Evolutionary conservation across 2,113 vertebrate species (phyloP), one percentile per base, ranked within the genome.

Genomic region (Ameiurus melas): DNA sequence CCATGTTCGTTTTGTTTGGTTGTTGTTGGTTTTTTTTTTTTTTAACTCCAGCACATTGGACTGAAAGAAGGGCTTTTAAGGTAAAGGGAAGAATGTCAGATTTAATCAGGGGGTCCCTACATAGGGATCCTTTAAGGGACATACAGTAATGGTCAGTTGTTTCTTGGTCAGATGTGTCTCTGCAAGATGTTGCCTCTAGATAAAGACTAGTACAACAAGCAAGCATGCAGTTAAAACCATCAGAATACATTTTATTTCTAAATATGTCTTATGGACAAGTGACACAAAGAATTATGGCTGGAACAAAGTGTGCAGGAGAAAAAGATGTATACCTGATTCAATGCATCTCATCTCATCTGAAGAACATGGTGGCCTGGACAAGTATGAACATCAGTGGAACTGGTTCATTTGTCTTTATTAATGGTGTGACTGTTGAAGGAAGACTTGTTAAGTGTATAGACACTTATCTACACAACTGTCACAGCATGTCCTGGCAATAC

Each of bases 1-100:
- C 36, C 80, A 83, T 85, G 33, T 71, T 71, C 25, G 13, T 43
- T 17, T 9, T 27, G 58, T 64, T 66, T 47, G 33, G 9, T 73
- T 73, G 19, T 36, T 36, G 39, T 70, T 73, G 33, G 20, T 1
- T 20, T 2, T 57, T 64, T 66, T 66, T 3, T 51, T 51, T 66
- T 66, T 3, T 51, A n/a, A 36, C 43, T 78, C 30, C 57, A 81
- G n/a, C 19, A 83, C 30, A 62, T 5, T 85, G n/a, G 51, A 85
- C 13, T 55, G 20, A 85, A 73, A 73, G n/a, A 84, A 84, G 10
- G 36, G 2, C 53, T 47, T 36, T 10, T 19, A 64, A 43, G 39
- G 27, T 43, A 84, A 84, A 20, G 43, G n/a, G 84, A 53, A 85
- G 27, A 57, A 57, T n/a, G 22, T 85, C 66, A 30, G 84, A 53